Evolutionary conservation across 2,113 vertebrate species (phyloP), one percentile per base, ranked within the genome.

Genomic region (Chaetops frenatus): DNA sequence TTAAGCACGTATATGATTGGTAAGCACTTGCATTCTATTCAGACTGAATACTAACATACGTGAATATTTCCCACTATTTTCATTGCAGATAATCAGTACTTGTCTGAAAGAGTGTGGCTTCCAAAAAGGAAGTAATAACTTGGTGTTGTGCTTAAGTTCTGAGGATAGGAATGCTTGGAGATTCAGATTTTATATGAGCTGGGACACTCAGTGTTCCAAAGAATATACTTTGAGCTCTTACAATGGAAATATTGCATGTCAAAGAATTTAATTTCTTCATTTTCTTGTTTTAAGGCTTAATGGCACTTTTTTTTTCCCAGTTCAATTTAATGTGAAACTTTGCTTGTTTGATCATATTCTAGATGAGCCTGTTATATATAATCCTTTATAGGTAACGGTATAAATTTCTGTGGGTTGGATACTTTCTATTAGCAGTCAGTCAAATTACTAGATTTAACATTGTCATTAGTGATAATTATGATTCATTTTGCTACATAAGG

Each of bases 401-500:
- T 90, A 92, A 58, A 81, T 95, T 91, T 95, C 91, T 92, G 67
- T 94, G 85, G 61, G 77, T 82, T 97, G 71, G 47, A 87, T 91
- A 93, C 82, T 81, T 95, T 91, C 47, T 94, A 78, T 90, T 92
- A 94, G 20, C 66, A 95, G 81, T 95, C 87, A 92, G 40, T 95
- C 79, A 94, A 94, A 96, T 94, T 87, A 57, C 77, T 96, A 84
- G 65, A 94, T 96, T 94, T 95, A 96, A 94, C 82, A 65, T 73
- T 94, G 91, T 96, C 87, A 85, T 96, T 95, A 95, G n/a, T 85
- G 74, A 25, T 93, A 96, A 97, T 96, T 96, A 95, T 94, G 85
- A 94, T 86, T 72, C 82, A 81, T 92, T 94, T 90, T 88, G 64
- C 36, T 96, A 53, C 48, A 62, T 19, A 89, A 82, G 58, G 48